Conservation (phyloP, 2,797 vertebrate species). For the Poeciliopsis gracilis region DNA sequence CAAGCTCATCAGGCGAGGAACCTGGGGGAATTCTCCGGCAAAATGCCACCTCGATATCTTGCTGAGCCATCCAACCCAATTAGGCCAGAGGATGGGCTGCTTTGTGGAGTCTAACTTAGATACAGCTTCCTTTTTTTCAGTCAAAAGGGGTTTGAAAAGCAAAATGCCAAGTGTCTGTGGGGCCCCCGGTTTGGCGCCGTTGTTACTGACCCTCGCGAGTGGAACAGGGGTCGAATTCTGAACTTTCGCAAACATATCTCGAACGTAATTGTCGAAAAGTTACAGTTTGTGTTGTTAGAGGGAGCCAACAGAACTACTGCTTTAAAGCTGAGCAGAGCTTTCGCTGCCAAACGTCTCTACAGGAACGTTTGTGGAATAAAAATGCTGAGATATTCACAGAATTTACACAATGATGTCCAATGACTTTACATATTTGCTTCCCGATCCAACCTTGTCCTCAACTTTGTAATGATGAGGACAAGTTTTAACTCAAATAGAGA, state of each 20-base stretch:
- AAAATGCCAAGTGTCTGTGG: conserved; percentile 68
- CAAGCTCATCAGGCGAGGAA: conserved; percentile 61
- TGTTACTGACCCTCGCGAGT: conserved; percentile 15
- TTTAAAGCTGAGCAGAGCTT: neutral
- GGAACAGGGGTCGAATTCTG: conserved; percentile 17
- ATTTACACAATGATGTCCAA: neutral
- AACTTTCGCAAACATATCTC: conserved; percentile 20
- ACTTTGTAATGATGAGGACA: neutral
- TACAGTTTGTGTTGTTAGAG: neutral
- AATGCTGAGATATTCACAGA: neutral
- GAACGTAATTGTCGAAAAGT: neutral
- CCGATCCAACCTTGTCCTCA: neutral
- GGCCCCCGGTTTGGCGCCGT: conserved; percentile 35
- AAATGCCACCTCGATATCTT: conserved; percentile 79
- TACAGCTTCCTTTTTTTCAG: conserved; percentile 40
- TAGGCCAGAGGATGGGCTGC: conserved; percentile 67
- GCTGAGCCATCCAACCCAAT: conserved; percentile 73
- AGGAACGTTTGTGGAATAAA: neutral
- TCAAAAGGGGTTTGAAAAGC: conserved; percentile 64
- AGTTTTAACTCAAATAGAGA: neutral
- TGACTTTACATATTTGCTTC: neutral
- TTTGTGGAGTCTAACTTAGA: conserved; percentile 32
- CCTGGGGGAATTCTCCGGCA: conserved; percentile 74
- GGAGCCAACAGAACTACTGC: neutral
- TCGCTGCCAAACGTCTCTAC: neutral